A percentile compares a stretch with the other conserved stretches of the same genome.
Evolutionary conservation across 2,113 vertebrate genomes (phyloP).

Genomic region (Genyomyrus donnyi): DNA sequence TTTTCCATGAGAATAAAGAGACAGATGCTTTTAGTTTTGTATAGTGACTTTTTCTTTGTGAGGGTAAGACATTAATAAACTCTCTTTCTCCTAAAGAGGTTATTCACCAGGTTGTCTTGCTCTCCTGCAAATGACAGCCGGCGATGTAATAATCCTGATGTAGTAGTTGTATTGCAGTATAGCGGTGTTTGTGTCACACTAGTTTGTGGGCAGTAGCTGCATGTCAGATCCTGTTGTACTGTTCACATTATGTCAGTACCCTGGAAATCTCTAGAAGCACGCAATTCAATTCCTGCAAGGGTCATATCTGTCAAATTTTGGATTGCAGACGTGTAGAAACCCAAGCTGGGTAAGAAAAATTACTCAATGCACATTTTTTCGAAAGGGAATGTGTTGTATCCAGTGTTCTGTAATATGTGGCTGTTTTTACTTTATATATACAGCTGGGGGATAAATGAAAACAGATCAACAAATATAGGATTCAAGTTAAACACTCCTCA

Average conservation of each 20-base stretch:
- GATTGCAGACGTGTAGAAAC: background rate
- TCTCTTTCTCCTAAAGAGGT: constrained; percentile 24
- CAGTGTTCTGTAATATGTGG: background rate
- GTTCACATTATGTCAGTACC: background rate
- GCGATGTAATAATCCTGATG: background rate
- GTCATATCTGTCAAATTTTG: background rate
- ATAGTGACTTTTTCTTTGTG: constrained; percentile 33
- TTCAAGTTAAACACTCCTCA: background rate
- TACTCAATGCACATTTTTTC: background rate
- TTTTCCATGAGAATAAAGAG: constrained; percentile 37
- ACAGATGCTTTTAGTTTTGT: constrained; percentile 47
- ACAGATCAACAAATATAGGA: background rate
- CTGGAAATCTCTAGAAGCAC: background rate
- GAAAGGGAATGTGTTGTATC: background rate
- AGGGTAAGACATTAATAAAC: constrained; percentile 20
- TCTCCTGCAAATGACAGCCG: background rate
- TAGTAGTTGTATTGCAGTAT: background rate
- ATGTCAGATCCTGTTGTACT: background rate
- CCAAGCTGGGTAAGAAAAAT: background rate
- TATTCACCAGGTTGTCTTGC: constrained; percentile 1
- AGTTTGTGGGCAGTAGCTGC: constrained; percentile 7
- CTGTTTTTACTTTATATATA: background rate
- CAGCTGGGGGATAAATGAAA: background rate
- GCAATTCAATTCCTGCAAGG: background rate
- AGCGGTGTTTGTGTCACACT: background rate